These are phyloP conservation scores for Scaptomyza pallida DNA, from an alignment of 1,140 invertebrate genomes.

Conservation along the genomic window DNA sequence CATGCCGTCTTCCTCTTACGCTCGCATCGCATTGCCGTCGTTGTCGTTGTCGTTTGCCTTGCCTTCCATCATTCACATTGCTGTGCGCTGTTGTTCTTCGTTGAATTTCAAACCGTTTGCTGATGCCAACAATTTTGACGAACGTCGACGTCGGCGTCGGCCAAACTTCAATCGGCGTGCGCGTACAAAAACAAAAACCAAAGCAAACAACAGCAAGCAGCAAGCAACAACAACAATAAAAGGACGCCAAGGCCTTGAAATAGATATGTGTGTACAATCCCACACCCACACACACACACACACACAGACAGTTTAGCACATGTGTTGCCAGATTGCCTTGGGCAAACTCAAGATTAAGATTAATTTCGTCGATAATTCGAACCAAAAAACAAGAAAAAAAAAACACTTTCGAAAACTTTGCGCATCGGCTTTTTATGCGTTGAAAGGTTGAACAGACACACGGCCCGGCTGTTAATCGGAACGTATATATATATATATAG, in stretches of 20 bases:
- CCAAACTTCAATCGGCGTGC: slow-evolving; percentile 80
- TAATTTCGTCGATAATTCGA: slow-evolving; percentile 74
- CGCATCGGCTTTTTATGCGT: slow-evolving; percentile 48
- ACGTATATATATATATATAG: slow-evolving; percentile 4
- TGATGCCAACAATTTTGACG: slow-evolving; percentile 82
- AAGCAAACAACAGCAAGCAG: slow-evolving; percentile 40
- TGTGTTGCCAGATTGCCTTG: slow-evolving; percentile 58
- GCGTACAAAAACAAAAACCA: slow-evolving; percentile 50
- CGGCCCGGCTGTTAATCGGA: slow-evolving; percentile 24
- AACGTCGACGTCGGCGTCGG: slow-evolving; percentile 76
- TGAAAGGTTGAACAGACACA: slow-evolving; percentile 68
- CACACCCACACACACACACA: slow-evolving; percentile 34
- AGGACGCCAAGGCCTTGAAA: slow-evolving; percentile 74
- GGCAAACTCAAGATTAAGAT: slow-evolving; percentile 76
- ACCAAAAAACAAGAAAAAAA: slow-evolving; percentile 6
- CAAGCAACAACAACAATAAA: slow-evolving; percentile 68
- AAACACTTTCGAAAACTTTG: slow-evolving; percentile 56
- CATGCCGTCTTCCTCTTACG: slow-evolving; percentile 40
- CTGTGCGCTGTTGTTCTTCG: slow-evolving; percentile 35
- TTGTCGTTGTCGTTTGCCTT: slow-evolving; percentile 42
- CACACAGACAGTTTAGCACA: slow-evolving; percentile 62
- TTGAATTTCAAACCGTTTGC: slow-evolving; percentile 70
- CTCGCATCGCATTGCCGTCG: slow-evolving; percentile 32
- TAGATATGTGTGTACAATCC: slow-evolving; percentile 55
- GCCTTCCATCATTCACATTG: slow-evolving; percentile 17